These are phyloP conservation scores for Python bivittatus DNA, from an alignment of 2,113 vertebrate species.

Conservation along the genomic window DNA sequence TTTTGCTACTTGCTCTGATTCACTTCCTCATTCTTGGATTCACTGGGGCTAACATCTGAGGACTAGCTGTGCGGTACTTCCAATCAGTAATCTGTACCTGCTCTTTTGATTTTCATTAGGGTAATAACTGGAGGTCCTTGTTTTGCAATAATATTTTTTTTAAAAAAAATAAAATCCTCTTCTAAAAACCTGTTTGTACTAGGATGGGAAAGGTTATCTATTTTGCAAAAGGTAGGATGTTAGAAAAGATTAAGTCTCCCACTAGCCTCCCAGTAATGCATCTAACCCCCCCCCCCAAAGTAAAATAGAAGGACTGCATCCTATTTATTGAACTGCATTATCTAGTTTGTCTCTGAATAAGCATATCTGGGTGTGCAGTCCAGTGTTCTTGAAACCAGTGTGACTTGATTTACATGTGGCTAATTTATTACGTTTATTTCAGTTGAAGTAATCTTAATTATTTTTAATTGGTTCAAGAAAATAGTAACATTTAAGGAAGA, in stretches of 20 bases:
- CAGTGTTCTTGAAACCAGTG: not conserved
- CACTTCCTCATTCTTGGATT: not conserved
- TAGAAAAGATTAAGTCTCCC: not conserved
- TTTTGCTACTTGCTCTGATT: not conserved
- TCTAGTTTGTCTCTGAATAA: not conserved
- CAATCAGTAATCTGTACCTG: not conserved
- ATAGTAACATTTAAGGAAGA: not conserved
- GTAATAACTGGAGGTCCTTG: not conserved
- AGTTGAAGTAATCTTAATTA: not conserved
- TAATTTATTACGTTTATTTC: not conserved
- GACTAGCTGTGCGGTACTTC: not conserved
- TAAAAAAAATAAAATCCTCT: not conserved
- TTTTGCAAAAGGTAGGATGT: not conserved
- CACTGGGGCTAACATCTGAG: not conserved
- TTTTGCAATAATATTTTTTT: not conserved
- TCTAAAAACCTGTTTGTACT: not conserved
- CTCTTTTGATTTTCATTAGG: not conserved
- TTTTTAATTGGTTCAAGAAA: not conserved
- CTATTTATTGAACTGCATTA: not conserved
- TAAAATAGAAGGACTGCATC: not conserved
- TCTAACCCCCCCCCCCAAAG: not conserved
- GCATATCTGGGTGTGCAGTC: not conserved
- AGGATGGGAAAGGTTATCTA: not conserved
- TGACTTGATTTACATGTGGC: not conserved
- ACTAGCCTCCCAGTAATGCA: not conserved